These are phyloP conservation scores for Caenorhabditis parvicauda DNA, from an alignment of 2,888 invertebrate species.

Conservation along the genomic window DNA sequence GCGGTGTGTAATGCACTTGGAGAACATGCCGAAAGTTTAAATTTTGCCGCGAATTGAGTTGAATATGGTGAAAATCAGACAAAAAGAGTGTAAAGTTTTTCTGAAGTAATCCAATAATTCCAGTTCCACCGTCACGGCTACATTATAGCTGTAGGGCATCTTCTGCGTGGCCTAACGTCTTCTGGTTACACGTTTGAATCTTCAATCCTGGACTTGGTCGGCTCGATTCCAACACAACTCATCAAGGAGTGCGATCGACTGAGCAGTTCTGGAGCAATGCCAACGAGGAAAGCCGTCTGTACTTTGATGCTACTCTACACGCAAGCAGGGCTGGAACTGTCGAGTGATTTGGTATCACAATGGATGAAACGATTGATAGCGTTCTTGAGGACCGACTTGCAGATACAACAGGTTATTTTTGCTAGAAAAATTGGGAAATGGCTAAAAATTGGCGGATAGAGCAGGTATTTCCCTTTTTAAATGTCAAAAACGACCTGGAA, in stretches of 20 bases:
- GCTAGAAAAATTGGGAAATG: too few relatives aligned
- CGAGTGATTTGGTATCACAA: too few relatives aligned
- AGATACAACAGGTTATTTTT: too few relatives aligned
- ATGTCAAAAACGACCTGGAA: too few relatives aligned
- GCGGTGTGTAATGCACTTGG: too few relatives aligned
- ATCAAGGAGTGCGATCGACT: slow-evolving; percentile 4
- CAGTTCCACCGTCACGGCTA: slow-evolving; percentile 36
- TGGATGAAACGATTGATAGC: too few relatives aligned
- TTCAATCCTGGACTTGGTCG: not conserved
- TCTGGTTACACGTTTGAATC: slow-evolving; percentile 2
- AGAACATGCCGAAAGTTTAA: too few relatives aligned
- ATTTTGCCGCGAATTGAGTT: not conserved
- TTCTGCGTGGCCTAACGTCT: slow-evolving; percentile 18
- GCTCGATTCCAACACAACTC: slow-evolving; percentile 8
- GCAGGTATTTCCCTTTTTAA: too few relatives aligned
- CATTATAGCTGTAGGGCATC: slow-evolving; percentile 25
- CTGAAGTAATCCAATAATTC: not conserved
- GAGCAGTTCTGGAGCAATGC: slow-evolving; percentile 14
- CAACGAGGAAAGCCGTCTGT: slow-evolving; percentile 10
- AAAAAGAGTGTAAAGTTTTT: not conserved
- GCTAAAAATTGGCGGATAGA: too few relatives aligned
- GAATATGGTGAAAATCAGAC: not conserved
- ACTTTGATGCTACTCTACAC: slow-evolving; percentile 19
- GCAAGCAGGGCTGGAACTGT: too few relatives aligned
- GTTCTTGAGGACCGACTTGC: too few relatives aligned